These are phyloP conservation scores for Scaptomyza flava DNA, from an alignment of 2,888 invertebrate genomes.

Conservation along the genomic window DNA sequence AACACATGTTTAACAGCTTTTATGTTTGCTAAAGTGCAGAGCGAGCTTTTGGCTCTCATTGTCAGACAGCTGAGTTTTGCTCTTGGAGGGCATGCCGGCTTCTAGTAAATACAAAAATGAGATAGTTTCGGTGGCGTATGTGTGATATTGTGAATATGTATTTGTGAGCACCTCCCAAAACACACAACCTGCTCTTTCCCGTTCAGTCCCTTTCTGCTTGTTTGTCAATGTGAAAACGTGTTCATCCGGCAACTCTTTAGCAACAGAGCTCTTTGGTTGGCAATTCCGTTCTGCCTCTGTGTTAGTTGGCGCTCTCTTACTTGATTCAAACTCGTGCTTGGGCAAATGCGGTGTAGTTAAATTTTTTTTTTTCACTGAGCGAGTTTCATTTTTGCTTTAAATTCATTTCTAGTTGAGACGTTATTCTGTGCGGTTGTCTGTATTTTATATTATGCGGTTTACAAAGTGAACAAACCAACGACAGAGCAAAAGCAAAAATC, in stretches of 20 bases:
- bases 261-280: constrained; percentile 18
- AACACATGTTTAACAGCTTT: constrained; percentile 60
- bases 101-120: constrained; percentile 22
- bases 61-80: constrained; percentile 56
- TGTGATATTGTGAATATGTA: constrained; percentile 33
- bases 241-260: constrained; percentile 25
- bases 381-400: constrained; percentile 43
- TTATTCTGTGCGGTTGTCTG: constrained; percentile 76
- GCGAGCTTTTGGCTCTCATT: constrained; percentile 46
- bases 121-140: constrained; percentile 50
- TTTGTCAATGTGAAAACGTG: constrained; percentile 37
- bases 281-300: constrained; percentile 9
- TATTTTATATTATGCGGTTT: constrained; percentile 52
- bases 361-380: constrained; percentile 18
- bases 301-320: constrained; percentile 26
- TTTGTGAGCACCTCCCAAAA: constrained; percentile 52
- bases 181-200: constrained; percentile 3
- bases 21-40: constrained; percentile 20
- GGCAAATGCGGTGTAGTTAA: constrained; percentile 21
- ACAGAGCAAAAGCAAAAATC: constrained; percentile 38
- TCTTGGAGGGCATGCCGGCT: constrained; percentile 55
- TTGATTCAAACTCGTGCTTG: constrained; percentile 70
- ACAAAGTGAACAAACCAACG: constrained; percentile 39
- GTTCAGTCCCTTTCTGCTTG: constrained; percentile 5
- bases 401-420: constrained; percentile 81